These are phyloP conservation scores for Thymelicus lineola DNA, from an alignment of 2,888 invertebrate genomes.

Conservation along the genomic window DNA sequence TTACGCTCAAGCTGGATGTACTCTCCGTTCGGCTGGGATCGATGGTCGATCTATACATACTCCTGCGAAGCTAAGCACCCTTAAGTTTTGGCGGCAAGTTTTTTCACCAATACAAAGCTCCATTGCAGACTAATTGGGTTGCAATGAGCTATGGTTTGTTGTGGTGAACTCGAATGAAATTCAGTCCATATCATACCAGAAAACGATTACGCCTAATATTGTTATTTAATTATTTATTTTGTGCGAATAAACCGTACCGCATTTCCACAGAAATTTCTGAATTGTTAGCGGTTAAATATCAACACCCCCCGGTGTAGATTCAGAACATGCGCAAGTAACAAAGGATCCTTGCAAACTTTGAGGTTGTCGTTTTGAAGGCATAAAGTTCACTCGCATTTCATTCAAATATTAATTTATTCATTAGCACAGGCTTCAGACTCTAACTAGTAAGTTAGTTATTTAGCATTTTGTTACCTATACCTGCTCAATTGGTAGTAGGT, in stretches of 20 bases:
- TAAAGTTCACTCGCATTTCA: not conserved
- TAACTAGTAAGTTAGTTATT: not conserved
- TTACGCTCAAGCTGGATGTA: too few species aligned
- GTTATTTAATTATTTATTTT: not conserved
- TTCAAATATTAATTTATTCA: not conserved
- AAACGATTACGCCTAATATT: not conserved
- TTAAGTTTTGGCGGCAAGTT: too few species aligned
- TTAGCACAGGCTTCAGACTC: not conserved
- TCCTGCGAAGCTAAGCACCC: too few species aligned
- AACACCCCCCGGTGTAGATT: not conserved
- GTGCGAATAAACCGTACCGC: not conserved
- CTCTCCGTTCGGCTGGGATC: too few species aligned
- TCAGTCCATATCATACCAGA: too few species aligned
- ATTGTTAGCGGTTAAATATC: slow-evolving; percentile 8
- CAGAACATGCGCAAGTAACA: not conserved
- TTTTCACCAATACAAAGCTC: too few species aligned
- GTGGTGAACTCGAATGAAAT: too few species aligned
- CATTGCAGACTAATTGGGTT: too few species aligned
- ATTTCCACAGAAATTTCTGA: slow-evolving; percentile 3
- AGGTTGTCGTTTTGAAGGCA: not conserved
- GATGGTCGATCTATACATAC: too few species aligned
- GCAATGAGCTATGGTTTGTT: too few species aligned
- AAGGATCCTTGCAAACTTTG: not conserved
- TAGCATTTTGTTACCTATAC: not conserved
- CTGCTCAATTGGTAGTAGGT: too few species aligned